Evolutionary conservation across 2,113 vertebrate species (phyloP), one percentile per base, ranked within the genome.

Genomic region (Motacilla alba): DNA sequence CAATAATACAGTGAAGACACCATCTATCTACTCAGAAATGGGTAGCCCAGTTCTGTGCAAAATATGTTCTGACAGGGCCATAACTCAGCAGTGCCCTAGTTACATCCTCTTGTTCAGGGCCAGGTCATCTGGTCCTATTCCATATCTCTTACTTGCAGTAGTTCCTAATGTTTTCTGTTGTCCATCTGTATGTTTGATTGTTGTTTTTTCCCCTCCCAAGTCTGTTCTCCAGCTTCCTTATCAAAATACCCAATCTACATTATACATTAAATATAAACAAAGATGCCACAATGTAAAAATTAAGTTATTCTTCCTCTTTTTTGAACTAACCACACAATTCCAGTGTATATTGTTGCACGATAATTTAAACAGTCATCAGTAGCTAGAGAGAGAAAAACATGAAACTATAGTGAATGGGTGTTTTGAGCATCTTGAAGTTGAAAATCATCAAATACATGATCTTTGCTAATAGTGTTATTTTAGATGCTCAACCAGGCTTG

Each of bases 401-500:
- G 21, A 49, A 66, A 55, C 35, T 60, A 8, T 35, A 82, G 64
- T 7, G 6, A 72, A 27, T n/a, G 21, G 8, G 0, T 0, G 9
- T 56, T 47, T 78, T 63, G 27, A 31, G 28, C 43, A 33, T 80
- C 31, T 49, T 84, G 31, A 60, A 33, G 12, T 22, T 73, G 19
- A 31, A 88, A 64, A 37, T 37, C 16, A 56, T 73, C 72, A 28
- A 15, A 35, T 66, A 19, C 3, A 15, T 2, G 4, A 3, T n/a
- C 10, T 46, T 68, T 58, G 31, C 53, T 81, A 58, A 31, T 22
- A 47, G 6, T 30, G 23, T 75, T 89, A 66, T 49, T 87, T 78
- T 62, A 66, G 27, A 24, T 31, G 30, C 21, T 78, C 22, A 59
- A 50, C 53, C 77, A 86, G 39, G 46, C 22, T 72, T 90, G 31